phyloP scores from a whole-genome alignment of 37 sponge, comb jelly and placozoan species.

The Cladorhizidae sp. region DNA sequence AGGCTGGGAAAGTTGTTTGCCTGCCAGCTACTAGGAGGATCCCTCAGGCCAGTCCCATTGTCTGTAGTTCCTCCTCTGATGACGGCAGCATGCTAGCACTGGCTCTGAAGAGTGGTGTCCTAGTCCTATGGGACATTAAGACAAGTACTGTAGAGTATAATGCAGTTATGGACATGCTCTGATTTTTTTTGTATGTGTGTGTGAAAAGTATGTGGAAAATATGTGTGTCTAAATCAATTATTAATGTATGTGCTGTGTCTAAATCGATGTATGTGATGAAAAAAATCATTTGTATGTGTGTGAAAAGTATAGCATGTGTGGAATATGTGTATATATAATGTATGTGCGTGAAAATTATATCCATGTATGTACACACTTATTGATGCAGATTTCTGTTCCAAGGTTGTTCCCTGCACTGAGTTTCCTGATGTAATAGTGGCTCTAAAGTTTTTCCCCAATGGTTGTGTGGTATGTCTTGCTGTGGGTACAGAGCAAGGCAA shows the following conservation, averaged over 20 bases:
- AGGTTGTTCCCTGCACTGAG: slow-evolving; percentile 1
- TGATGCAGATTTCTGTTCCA: neutral
- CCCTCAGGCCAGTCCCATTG: slow-evolving; percentile 45
- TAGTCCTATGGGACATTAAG: slow-evolving; percentile 38
- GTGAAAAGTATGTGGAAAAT: no score
- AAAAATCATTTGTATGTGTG: no score
- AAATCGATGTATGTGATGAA: no score
- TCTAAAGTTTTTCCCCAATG: neutral
- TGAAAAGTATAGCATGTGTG: no score
- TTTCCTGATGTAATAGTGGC: neutral
- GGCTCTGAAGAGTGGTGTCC: slow-evolving; percentile 38
- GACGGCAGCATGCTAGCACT: slow-evolving; percentile 53
- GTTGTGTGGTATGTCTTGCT: neutral
- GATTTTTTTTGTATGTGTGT: no score
- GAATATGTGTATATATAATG: no score
- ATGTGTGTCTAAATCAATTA: no score
- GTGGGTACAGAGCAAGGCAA: slow-evolving; percentile 8
- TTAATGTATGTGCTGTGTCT: no score
- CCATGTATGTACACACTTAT: no score
- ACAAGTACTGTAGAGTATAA: no score
- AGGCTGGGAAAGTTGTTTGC: neutral
- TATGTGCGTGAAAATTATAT: no score
- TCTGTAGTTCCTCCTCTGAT: slow-evolving; percentile 7
- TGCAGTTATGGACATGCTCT: no score
- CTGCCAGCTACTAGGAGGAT: neutral